These are phyloP conservation scores for Anarsia innoxiella DNA, from an alignment of 2,888 invertebrate species.

Conservation along the genomic window DNA sequence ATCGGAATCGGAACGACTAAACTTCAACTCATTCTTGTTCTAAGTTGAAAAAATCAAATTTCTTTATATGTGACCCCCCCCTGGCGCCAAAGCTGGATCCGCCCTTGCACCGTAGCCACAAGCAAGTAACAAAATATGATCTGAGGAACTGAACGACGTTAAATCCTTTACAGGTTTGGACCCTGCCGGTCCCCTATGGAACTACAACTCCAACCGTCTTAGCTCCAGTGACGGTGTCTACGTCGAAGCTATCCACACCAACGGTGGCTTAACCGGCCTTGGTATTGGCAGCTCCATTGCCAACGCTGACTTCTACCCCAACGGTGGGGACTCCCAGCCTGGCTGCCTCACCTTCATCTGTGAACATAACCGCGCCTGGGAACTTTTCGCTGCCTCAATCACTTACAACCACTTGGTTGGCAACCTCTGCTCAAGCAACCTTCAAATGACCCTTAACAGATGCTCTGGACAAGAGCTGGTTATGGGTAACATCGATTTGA, in stretches of 20 bases:
- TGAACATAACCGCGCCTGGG: slow-evolving; percentile 50
- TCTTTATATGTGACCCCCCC: too few species aligned
- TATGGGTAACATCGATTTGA: slow-evolving; percentile 45
- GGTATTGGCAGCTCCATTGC: slow-evolving; percentile 66
- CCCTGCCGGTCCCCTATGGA: slow-evolving; percentile 48
- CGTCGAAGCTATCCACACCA: slow-evolving; percentile 61
- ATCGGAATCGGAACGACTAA: too few species aligned
- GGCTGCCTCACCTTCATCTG: slow-evolving; percentile 44
- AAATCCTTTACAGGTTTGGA: neutral
- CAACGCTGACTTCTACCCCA: slow-evolving; percentile 76
- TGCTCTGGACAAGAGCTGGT: slow-evolving; percentile 35
- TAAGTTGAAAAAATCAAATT: too few species aligned
- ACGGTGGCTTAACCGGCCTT: slow-evolving; percentile 51
- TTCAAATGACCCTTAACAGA: slow-evolving; percentile 35
- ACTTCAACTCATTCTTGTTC: too few species aligned
- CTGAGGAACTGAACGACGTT: too few species aligned
- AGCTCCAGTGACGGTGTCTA: slow-evolving; percentile 43
- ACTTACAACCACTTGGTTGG: slow-evolving; percentile 43
- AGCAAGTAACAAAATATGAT: too few species aligned
- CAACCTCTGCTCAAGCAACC: slow-evolving; percentile 28
- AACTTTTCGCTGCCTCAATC: slow-evolving; percentile 45
- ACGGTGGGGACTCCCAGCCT: slow-evolving; percentile 64
- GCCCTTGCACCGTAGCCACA: too few species aligned
- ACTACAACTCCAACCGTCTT: slow-evolving; percentile 30
- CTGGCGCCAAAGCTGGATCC: too few species aligned